Base-by-base conservation (phyloP, 2,888 invertebrate species). In the Thyatira batis region DNA sequence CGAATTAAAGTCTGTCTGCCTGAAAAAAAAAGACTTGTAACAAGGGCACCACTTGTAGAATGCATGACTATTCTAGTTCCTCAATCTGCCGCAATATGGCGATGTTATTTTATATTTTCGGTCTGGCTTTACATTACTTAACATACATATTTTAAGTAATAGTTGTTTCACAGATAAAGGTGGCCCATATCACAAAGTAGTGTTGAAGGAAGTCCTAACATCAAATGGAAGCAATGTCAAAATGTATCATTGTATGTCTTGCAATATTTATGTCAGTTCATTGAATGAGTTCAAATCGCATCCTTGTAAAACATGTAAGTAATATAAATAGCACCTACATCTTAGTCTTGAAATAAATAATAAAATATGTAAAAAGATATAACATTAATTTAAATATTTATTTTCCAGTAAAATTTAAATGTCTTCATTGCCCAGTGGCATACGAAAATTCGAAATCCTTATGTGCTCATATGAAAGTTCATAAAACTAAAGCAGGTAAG, bases 381-480 rank as follows among this genome's bases (percentile, higher is more conserved):
- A 27, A 23, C 28, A 25, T 20, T 21, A 28, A 17, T 17, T n/a
- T 43, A 6, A 55, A 54, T 30, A 39, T 57, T 63, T 59, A 54
- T 45, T 61, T 87, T 83, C 63, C 80, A 92, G 91, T 80, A n/a
- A 85, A 84, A 62, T 92, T 90, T 59, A 66, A 81, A 11, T 93
- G 93, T 61, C 76, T 83, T 0, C 85, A 89, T 11, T 94, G 93
- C 71, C 82, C 89, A 11, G 87, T 89, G 20, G 76, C 81, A 1
- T 93, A 93, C 69, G 89, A 89, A 49, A 93, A 87, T 55, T 80
- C 92, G 0, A 93, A 93, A 67, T 94, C 94, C 0, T 74, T 95
- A 45, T 93, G 93, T 57, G 86, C 92, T 0, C 95, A 95, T 65
- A 93, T 93, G 89, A 94, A 94, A 71, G 85, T 89, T 0, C 94